These are phyloP conservation scores for Drosophila subobscura DNA, from an alignment of 1,140 invertebrate species.

Conservation along the genomic window DNA sequence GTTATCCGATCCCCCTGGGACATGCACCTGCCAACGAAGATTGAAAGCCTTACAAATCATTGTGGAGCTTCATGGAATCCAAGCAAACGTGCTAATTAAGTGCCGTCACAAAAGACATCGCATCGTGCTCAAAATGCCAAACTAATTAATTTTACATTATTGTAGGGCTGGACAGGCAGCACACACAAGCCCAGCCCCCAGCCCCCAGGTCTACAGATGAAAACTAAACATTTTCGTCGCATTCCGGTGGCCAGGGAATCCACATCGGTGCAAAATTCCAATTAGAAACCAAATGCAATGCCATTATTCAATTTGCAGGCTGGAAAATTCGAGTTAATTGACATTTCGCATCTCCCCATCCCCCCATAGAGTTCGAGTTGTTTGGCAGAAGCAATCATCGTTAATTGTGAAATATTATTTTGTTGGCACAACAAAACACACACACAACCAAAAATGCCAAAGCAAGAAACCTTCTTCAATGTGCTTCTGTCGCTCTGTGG, in stretches of 20 bases:
- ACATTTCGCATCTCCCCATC: constrained; percentile 35
- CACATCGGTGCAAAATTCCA: constrained; percentile 34
- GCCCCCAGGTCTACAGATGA: constrained; percentile 23
- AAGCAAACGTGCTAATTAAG: constrained; percentile 48
- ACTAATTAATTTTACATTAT: constrained; percentile 61
- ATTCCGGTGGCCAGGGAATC: constrained; percentile 38
- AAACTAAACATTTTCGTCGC: constrained; percentile 38
- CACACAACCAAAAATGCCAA: constrained; percentile 15
- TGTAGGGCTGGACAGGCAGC: constrained; percentile 17
- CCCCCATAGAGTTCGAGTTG: constrained; percentile 13
- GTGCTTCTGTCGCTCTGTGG: constrained; percentile 34
- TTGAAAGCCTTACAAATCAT: not conserved
- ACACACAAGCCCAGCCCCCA: constrained; percentile 1
- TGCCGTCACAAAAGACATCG: not conserved
- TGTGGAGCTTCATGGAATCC: constrained; percentile 4
- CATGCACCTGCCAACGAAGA: not conserved
- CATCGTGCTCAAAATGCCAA: constrained; percentile 32
- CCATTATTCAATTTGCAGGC: constrained; percentile 54
- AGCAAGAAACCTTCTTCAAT: constrained; percentile 55
- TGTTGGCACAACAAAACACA: constrained; percentile 34
- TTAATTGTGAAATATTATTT: constrained; percentile 77
- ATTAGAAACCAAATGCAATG: constrained; percentile 50
- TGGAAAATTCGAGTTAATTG: constrained; percentile 53
- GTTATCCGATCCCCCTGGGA: constrained; percentile 21
- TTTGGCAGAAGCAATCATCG: constrained; percentile 70